A percentile compares a stretch with the other conserved stretches of the same genome.
Evolutionary conservation across 2,888 invertebrate genomes (phyloP).

Genomic region (Dinocampus coccinellae): DNA sequence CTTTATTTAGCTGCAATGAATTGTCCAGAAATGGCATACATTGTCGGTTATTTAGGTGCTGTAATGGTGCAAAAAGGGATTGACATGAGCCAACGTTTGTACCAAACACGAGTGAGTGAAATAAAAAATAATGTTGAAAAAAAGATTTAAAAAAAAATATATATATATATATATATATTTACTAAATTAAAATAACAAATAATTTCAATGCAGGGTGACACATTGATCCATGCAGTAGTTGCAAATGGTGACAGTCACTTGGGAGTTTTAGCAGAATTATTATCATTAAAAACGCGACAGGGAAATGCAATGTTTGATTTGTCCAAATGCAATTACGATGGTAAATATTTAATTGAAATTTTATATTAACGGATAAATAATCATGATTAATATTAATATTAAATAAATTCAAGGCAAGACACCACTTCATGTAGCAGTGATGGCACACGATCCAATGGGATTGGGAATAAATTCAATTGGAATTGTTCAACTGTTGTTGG

Average conservation of each 20-base stretch:
- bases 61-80: constrained; percentile 55
- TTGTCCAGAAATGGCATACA: constrained; percentile 55
- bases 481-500: constrained; percentile 51
- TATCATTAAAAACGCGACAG: constrained; percentile 53
- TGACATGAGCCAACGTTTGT: constrained; percentile 54
- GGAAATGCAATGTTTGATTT: constrained; percentile 58
- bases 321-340: constrained; percentile 58
- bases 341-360: constrained; percentile 47
- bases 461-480: constrained; percentile 41
- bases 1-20: constrained; percentile 61
- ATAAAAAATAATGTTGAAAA: too few species aligned
- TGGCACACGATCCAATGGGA: constrained; percentile 50
- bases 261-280: constrained; percentile 54
- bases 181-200: neutral
- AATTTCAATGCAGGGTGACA: constrained; percentile 53
- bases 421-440: constrained; percentile 59
- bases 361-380: too few species aligned
- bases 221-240: constrained; percentile 58
- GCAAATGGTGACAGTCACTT: constrained; percentile 57
- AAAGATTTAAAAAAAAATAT: neutral
- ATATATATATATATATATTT: neutral
- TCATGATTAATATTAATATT: too few species aligned
- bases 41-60: constrained; percentile 60
- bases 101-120: constrained; percentile 54
- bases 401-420: constrained; percentile 56